Base-by-base conservation (phyloP, 1,140 invertebrate genomes). In the Lepidotrigona ventralis region DNA sequence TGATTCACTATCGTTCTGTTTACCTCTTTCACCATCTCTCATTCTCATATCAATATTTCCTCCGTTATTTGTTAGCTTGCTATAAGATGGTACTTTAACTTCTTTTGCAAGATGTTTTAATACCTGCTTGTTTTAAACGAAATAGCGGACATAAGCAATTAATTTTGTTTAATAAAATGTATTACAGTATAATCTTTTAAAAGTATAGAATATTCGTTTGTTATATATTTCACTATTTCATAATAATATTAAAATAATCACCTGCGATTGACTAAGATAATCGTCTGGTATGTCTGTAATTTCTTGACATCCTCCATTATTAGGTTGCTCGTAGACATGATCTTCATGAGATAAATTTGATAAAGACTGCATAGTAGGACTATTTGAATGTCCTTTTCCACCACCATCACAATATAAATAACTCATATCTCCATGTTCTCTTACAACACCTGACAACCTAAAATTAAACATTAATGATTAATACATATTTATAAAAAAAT, bases 211-310 rank as follows among this genome's bases (percentile, higher is more conserved):
- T n/a, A 33, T 69, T n/a, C 26, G 2, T 78, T 68, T 53, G 21
- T 12, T 19, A 26, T 60, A 53, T 69, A 56, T 56, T 64, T 33
- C 23, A 56, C 21, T 56, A 56, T 6, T 56, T 56, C 3, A 56
- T 21, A 26, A 73, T 51, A 4, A 4, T 26, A 64, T 23, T 72
- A 23, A 39, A 76, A 76, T 64, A 64, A 60, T 82, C 88, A 95
- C 95, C 91, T 96, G 95, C 33, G 97, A 97, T 88, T 98, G 97
- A 92, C 96, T 97, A 5, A 98, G 94, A 91, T 97, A 98, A 94
- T 98, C 97, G 90, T 97, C 97, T 26, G 97, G 97, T 90, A 98
- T 98, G 91, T 97, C 97, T 2, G 96, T 97, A 86, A 98, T 97
- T 94, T 97, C 97, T 93, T 97, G 95, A 95, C 95, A 92, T 92